phyloP scores from a whole-genome alignment of 1,140 invertebrate genomes.

The Trissolcus basalis region DNA sequence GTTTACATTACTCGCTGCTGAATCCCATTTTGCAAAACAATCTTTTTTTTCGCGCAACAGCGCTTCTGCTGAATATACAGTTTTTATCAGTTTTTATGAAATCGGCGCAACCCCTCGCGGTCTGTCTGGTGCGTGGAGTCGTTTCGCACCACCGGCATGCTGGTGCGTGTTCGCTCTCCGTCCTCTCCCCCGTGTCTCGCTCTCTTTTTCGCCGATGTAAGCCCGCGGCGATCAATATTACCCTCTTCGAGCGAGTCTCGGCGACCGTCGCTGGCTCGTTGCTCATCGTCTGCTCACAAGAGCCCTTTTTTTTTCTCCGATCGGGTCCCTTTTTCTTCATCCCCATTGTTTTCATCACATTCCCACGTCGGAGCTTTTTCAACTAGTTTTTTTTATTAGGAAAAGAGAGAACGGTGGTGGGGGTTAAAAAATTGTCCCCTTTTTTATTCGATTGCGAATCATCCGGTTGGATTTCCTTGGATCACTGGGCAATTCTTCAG shows the following conservation, averaged over 20 bases:
- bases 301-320: slow-evolving; percentile 35
- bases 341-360: slow-evolving; percentile 35
- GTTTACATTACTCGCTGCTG: no score
- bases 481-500: no score
- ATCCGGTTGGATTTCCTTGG: no score
- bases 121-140: slow-evolving; percentile 30
- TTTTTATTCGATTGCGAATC: no score
- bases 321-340: slow-evolving; percentile 25
- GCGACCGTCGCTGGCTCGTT: slow-evolving; percentile 47
- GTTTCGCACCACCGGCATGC: slow-evolving; percentile 40
- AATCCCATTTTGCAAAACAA: no score
- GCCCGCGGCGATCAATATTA: slow-evolving; percentile 60
- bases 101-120: slow-evolving; percentile 27
- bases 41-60: slow-evolving; percentile 32
- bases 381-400: not conserved
- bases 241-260: slow-evolving; percentile 59
- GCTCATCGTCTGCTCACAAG: slow-evolving; percentile 53
- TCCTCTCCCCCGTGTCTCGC: slow-evolving; percentile 43
- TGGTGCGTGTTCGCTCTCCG: slow-evolving; percentile 37
- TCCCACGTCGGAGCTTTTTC: not conserved
- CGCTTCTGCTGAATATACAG: slow-evolving; percentile 26
- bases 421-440: not conserved
- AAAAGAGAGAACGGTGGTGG: no score
- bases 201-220: slow-evolving; percentile 60
- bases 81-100: no score